Conservation (phyloP, 2,113 vertebrate genomes). For the Cepphus grylle region DNA sequence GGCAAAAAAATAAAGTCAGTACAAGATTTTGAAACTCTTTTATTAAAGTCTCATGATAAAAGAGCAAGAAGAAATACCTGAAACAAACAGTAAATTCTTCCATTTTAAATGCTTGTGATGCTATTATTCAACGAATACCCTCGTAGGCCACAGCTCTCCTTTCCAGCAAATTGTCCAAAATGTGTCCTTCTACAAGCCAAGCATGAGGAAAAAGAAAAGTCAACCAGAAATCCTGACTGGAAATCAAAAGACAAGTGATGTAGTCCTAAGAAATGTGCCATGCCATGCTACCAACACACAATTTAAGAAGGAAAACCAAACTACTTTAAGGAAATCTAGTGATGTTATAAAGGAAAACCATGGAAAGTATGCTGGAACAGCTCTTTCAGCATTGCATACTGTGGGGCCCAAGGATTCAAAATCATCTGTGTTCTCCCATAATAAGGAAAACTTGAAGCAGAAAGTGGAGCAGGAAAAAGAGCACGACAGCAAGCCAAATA, state of each 20-base stretch:
- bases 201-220: background rate
- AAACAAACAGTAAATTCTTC: background rate
- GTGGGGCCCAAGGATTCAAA: background rate
- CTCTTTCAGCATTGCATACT: background rate
- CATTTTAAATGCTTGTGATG: background rate
- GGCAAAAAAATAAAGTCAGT: background rate
- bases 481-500: background rate
- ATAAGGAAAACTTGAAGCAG: background rate
- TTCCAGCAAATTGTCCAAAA: background rate
- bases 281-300: background rate
- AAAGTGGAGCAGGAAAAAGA: constrained; percentile 12
- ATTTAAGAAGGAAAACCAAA: background rate
- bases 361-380: background rate
- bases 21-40: background rate
- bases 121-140: background rate
- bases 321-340: background rate
- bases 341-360: background rate
- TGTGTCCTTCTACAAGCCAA: background rate
- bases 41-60: background rate
- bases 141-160: background rate
- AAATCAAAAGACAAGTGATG: background rate
- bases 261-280: background rate
- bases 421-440: background rate
- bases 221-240: background rate
- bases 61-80: background rate